phyloP scores from a whole-genome alignment of 2,797 vertebrate genomes.

The Oreochromis mossambicus region DNA sequence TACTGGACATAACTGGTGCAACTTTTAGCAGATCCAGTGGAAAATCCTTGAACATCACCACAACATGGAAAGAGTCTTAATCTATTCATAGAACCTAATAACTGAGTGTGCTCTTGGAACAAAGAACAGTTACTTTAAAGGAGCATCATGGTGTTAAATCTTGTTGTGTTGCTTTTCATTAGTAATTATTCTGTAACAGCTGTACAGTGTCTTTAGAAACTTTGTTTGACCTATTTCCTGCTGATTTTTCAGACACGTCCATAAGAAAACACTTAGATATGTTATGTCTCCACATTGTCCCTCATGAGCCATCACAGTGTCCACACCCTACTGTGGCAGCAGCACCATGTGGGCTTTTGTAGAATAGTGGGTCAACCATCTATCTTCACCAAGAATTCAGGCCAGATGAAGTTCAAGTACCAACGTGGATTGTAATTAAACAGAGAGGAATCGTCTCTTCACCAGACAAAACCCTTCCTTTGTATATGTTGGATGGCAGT shows the following conservation, averaged over 20 bases:
- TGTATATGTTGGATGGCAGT: conserved; percentile 45
- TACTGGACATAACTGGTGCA: conserved; percentile 15
- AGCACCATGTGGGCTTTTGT: conserved; percentile 3
- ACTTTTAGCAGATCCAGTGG: conserved; percentile 25
- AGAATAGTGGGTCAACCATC: conserved; percentile 60
- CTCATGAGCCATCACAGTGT: neutral
- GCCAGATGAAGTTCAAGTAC: conserved; percentile 24
- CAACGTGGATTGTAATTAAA: conserved; percentile 25
- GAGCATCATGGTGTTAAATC: neutral
- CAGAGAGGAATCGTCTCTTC: conserved; percentile 28
- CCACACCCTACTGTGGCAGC: conserved; percentile 35
- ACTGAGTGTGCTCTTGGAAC: neutral
- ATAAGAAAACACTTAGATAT: neutral
- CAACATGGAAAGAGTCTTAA: conserved; percentile 12
- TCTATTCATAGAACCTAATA: conserved; percentile 1
- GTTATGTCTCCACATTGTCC: conserved; percentile 15
- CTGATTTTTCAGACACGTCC: neutral
- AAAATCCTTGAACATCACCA: conserved; percentile 41
- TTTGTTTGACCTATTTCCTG: neutral
- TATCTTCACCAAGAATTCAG: conserved; percentile 34
- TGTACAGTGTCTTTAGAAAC: neutral
- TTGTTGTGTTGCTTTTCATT: neutral
- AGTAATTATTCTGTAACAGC: neutral
- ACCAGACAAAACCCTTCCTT: conserved; percentile 64
- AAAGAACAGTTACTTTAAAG: neutral